Base-by-base conservation (phyloP, 2,888 invertebrate species). In the Epistrophella euchroma region DNA sequence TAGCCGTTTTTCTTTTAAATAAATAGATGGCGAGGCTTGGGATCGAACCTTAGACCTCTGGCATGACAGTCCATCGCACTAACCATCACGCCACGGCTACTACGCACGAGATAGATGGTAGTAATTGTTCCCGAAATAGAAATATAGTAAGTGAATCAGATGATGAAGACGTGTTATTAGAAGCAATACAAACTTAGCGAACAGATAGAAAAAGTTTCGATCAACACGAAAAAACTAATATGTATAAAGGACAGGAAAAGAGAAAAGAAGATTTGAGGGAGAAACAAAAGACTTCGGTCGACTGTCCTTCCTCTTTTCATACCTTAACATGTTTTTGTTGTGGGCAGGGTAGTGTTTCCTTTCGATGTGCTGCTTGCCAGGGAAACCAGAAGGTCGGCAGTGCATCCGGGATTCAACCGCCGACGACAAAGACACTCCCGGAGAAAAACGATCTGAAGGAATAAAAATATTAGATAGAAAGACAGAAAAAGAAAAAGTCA, bases 321-420 rank as follows among this genome's bases (percentile, higher is more conserved):
- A 62, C 60, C 60, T 40, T 62, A 11, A 62, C 60, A 15, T 62
- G 40, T 25, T 62, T 62, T n/a, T 32, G 37, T 22, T 62, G 40
- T 40, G 60, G 19, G 1, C 37, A 37, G 19, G 37, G 40, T 10
- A 35, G 37, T 35, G n/a, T 62, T 0, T 62, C 37, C 6, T 37
- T 62, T 7, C 11, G 25, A 15, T 62, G 60, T 19, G 60, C 35
- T 9, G 19, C 62, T 4, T 62, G 62, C 43, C 62, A 43, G 62
- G 43, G 40, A 62, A 62, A 62, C 43, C 15, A 15, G 22, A 62
- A 22, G 11, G 43, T 43, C 25, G 64, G 25, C 64, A n/a, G n/a
- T n/a, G n/a, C n/a, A n/a, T n/a, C n/a, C n/a, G n/a, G n/a, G n/a
- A n/a, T n/a, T n/a, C n/a, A n/a, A n/a, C n/a, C n/a, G n/a, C n/a